Evolutionary conservation across 2,113 vertebrate genomes (phyloP).

Genomic region (Mastomys natalensis): DNA sequence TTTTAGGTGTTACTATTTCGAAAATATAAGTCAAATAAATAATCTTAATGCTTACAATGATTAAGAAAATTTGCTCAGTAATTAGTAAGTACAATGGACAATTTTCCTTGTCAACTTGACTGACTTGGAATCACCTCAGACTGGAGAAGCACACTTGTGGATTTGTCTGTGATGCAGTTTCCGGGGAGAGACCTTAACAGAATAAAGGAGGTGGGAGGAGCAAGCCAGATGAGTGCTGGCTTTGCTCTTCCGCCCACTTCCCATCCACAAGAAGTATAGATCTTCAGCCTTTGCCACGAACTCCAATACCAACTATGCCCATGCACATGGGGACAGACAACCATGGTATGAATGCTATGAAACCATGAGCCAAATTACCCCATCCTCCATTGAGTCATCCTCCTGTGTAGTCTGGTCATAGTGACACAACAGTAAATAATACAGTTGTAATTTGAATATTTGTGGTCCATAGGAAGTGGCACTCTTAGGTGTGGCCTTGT

Average conservation of each 20-base stretch:
- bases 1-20: not conserved
- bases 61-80: slow-evolving; percentile 22
- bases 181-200: too few species aligned
- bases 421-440: not conserved
- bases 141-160: not conserved
- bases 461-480: too few species aligned
- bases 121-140: not conserved
- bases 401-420: not conserved
- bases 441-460: not conserved
- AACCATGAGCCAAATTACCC: not conserved
- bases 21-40: slow-evolving; percentile 33
- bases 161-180: not conserved
- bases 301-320: not conserved
- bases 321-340: not conserved
- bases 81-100: not conserved
- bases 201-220: not conserved
- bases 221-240: not conserved
- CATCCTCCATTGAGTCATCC: not conserved
- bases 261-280: not conserved
- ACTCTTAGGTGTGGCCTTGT: too few species aligned
- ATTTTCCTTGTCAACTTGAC: not conserved
- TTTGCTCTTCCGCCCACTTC: not conserved
- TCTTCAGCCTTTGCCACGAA: not conserved
- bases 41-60: not conserved
- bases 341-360: not conserved